These are phyloP conservation scores for Clepsis dumicolana DNA, from an alignment of 2,888 invertebrate species.

Conservation along the genomic window DNA sequence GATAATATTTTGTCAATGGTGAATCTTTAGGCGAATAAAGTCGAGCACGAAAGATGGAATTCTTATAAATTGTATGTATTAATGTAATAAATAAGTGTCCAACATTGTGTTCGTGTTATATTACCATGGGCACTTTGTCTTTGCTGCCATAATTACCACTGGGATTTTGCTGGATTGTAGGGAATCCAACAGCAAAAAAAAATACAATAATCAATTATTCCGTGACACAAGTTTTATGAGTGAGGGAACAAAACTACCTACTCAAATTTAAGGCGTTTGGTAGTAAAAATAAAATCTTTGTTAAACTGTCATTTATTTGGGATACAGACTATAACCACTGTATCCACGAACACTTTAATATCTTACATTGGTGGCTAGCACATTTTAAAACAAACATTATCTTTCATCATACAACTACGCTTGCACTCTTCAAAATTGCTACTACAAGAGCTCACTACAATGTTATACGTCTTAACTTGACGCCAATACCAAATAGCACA, in stretches of 20 bases:
- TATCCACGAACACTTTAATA: conserved; percentile 6
- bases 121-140: not conserved
- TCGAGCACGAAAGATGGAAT: too few relatives aligned
- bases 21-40: too few relatives aligned
- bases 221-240: too few relatives aligned
- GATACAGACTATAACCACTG: not conserved
- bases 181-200: not conserved
- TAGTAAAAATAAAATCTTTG: not conserved
- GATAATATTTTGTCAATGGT: too few relatives aligned
- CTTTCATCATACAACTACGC: not conserved
- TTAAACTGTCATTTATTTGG: conserved; percentile 27
- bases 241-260: too few relatives aligned
- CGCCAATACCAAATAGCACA: conserved; percentile 2
- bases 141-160: not conserved
- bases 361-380: conserved; percentile 23
- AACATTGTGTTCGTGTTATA: too few relatives aligned
- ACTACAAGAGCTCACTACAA: not conserved
- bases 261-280: too few relatives aligned
- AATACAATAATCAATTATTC: not conserved
- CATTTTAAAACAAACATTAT: not conserved
- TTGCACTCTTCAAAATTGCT: not conserved
- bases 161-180: not conserved
- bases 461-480: not conserved
- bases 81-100: too few relatives aligned
- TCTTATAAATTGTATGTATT: too few relatives aligned